Conservation (phyloP, 2,888 invertebrate genomes). For the Andrena dorsata region DNA sequence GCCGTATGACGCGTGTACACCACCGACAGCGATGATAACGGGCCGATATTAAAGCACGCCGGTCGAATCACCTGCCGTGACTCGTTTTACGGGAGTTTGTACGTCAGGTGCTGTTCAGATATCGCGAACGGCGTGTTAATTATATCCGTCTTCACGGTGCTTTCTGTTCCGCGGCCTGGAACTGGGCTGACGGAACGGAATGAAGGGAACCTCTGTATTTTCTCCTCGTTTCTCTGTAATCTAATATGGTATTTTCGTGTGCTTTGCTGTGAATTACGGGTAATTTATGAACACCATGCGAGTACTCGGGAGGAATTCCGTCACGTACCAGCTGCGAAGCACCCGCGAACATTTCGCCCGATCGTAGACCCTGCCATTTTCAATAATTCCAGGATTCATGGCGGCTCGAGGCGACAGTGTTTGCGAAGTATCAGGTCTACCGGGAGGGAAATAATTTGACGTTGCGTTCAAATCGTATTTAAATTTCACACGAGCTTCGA, state of each 20-base stretch:
- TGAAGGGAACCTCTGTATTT: neutral
- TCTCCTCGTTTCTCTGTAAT: neutral
- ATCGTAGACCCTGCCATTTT: slow-evolving; percentile 29
- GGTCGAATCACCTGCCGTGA: slow-evolving; percentile 37
- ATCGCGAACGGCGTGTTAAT: slow-evolving; percentile 31
- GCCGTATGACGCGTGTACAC: slow-evolving; percentile 2
- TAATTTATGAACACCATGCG: too few relatives aligned
- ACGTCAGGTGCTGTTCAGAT: slow-evolving; percentile 25
- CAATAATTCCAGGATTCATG: slow-evolving; percentile 47
- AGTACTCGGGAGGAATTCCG: neutral
- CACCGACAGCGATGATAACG: neutral
- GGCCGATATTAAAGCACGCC: slow-evolving; percentile 56
- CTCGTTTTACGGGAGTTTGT: slow-evolving; percentile 11
- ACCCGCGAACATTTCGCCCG: slow-evolving; percentile 4
- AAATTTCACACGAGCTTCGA: slow-evolving; percentile 61
- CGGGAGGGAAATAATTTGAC: slow-evolving; percentile 55
- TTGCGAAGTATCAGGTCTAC: slow-evolving; percentile 60
- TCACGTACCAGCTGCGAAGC: slow-evolving; percentile 26
- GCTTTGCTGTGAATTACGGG: too few relatives aligned
- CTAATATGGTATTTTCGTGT: neutral
- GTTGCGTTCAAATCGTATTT: slow-evolving; percentile 60
- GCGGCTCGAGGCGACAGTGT: slow-evolving; percentile 43
- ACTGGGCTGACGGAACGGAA: neutral
- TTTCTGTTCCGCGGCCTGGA: neutral
- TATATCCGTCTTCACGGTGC: slow-evolving; percentile 16